Conservation (phyloP, 2,888 invertebrate genomes). For the Noctua comes region DNA sequence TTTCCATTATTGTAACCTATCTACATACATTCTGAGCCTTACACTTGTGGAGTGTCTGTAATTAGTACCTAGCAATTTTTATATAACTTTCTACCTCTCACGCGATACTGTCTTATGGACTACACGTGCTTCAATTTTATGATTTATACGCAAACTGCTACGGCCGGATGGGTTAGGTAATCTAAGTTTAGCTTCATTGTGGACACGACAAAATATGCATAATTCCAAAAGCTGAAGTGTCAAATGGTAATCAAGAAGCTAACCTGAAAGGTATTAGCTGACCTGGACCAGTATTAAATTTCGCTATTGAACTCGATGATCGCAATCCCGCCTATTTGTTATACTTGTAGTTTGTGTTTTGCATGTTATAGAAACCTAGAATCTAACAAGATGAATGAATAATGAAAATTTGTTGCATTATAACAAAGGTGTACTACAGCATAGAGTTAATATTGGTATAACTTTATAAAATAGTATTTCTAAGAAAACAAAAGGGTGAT, state of each 20-base stretch:
- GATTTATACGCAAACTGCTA: slow-evolving; percentile 83
- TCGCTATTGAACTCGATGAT: slow-evolving; percentile 85
- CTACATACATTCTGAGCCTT: slow-evolving; percentile 78
- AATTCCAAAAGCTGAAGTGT: slow-evolving; percentile 37
- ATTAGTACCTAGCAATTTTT: slow-evolving; percentile 79
- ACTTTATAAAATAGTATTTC: slow-evolving; percentile 17
- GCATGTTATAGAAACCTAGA: slow-evolving; percentile 77
- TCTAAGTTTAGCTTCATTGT: slow-evolving; percentile 77
- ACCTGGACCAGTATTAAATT: slow-evolving; percentile 42
- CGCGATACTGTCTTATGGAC: slow-evolving; percentile 79
- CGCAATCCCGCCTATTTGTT: slow-evolving; percentile 88
- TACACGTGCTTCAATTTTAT: slow-evolving; percentile 85
- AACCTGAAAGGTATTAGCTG: slow-evolving; percentile 51
- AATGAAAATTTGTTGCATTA: slow-evolving; percentile 6
- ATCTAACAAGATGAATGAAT: slow-evolving; percentile 35
- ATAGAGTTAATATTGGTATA: slow-evolving; percentile 30
- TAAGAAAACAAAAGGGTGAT: slow-evolving; percentile 22
- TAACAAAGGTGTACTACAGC: slow-evolving; percentile 30
- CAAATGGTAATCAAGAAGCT: slow-evolving; percentile 59
- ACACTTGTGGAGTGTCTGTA: slow-evolving; percentile 86
- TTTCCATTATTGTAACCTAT: slow-evolving; percentile 76
- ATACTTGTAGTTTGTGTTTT: slow-evolving; percentile 80
- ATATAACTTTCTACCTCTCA: slow-evolving; percentile 79
- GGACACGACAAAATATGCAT: slow-evolving; percentile 66
- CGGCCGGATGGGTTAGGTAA: slow-evolving; percentile 74